Evolutionary conservation across 2,113 vertebrate species (phyloP).

Genomic region (Pardalotus punctatus): DNA sequence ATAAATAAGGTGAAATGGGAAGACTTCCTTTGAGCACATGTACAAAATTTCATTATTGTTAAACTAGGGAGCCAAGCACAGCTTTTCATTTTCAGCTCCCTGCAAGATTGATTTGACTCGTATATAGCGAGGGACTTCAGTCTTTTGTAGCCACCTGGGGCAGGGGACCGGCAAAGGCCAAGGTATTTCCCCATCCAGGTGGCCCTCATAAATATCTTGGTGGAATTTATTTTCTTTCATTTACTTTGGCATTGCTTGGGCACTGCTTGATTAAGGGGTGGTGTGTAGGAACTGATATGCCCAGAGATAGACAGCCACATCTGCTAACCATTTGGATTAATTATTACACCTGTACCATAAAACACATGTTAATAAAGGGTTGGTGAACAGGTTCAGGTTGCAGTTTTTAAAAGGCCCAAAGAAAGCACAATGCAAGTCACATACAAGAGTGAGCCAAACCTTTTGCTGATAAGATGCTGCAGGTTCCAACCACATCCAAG

Average conservation of each 20-base stretch:
- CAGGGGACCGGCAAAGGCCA: constrained; percentile 44
- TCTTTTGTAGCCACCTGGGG: constrained; percentile 60
- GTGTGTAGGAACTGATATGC: constrained; percentile 59
- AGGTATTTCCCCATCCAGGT: constrained; percentile 71
- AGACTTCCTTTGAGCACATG: not conserved
- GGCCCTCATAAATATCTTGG: constrained; percentile 74
- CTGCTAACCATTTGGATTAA: constrained; percentile 77
- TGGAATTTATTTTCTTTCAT: constrained; percentile 82
- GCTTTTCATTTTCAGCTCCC: constrained; percentile 45
- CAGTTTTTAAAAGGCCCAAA: constrained; percentile 41
- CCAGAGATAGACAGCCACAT: constrained; percentile 76
- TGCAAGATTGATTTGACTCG: constrained; percentile 52
- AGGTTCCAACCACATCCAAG: not conserved
- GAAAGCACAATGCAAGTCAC: not conserved
- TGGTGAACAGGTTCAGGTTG: constrained; percentile 58
- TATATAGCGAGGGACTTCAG: constrained; percentile 28
- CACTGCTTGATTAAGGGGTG: constrained; percentile 69
- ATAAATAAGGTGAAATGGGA: constrained; percentile 16
- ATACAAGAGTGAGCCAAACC: not conserved
- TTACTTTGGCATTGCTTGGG: constrained; percentile 75
- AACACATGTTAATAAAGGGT: constrained; percentile 71
- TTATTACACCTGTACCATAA: constrained; percentile 78
- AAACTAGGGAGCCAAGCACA: not conserved
- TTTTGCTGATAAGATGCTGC: not conserved
- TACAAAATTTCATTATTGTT: constrained; percentile 37